Conservation (phyloP, 2,888 invertebrate species). For the Seira ritae region DNA sequence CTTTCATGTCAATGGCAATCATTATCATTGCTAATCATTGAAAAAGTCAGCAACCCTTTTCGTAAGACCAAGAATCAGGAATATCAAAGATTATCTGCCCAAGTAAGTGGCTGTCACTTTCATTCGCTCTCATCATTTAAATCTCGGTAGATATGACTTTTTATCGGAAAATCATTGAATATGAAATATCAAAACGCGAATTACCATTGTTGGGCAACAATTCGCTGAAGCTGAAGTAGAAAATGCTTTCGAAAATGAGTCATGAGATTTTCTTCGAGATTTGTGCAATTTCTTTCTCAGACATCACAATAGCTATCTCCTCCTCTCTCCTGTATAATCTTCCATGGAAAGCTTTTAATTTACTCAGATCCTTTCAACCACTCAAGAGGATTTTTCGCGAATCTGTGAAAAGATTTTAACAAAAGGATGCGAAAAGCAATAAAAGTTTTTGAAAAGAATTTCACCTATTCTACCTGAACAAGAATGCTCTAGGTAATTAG, state of each 20-base stretch:
- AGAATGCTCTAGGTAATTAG: neutral
- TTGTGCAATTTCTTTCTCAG: neutral
- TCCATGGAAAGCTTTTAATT: neutral
- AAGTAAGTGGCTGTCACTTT: constrained; percentile 54
- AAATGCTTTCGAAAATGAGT: too few species aligned
- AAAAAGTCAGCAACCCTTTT: constrained; percentile 42
- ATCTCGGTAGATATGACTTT: too few species aligned
- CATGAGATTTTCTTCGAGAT: neutral
- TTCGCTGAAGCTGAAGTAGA: too few species aligned
- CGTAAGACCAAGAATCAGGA: too few species aligned
- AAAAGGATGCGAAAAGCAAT: constrained; percentile 4
- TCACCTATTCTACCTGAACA: neutral
- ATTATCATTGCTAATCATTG: constrained; percentile 12
- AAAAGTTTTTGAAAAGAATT: neutral
- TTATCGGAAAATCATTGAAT: too few species aligned
- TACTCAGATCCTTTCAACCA: neutral
- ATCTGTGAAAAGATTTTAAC: constrained; percentile 5
- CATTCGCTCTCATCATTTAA: constrained; percentile 11
- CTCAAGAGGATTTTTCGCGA: constrained; percentile 2
- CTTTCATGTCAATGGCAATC: constrained; percentile 1
- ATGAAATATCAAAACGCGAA: too few species aligned
- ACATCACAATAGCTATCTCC: neutral
- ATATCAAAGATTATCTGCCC: too few species aligned
- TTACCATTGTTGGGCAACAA: too few species aligned
- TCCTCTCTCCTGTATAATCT: neutral